Conservation (phyloP, 2,797 vertebrate species). For the Bradypodion ventrale region DNA sequence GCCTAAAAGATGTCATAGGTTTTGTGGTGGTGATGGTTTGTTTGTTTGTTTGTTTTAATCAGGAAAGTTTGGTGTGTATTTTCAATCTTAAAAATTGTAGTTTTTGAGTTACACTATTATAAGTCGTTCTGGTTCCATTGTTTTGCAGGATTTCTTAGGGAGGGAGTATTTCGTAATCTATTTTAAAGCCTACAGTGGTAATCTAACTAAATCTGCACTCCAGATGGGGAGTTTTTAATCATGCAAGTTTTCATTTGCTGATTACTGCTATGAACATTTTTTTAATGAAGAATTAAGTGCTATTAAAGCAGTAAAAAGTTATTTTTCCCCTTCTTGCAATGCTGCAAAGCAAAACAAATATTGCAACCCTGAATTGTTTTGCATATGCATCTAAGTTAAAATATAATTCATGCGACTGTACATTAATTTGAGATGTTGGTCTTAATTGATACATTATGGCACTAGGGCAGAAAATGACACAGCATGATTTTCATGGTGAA, state of each 20-base stretch:
- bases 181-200: conserved; percentile 41
- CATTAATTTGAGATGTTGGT: neutral
- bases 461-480: neutral
- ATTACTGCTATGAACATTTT: conserved; percentile 44
- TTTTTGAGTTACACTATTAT: conserved; percentile 24
- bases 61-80: conserved; percentile 33
- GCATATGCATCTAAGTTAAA: neutral
- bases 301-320: conserved; percentile 8
- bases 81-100: conserved; percentile 6
- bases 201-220: conserved; percentile 33
- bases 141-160: neutral
- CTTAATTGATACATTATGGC: neutral
- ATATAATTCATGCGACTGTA: neutral
- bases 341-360: conserved; percentile 23
- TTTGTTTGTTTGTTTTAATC: neutral
- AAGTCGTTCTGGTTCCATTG: conserved; percentile 35
- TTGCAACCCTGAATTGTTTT: conserved; percentile 1
- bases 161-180: neutral
- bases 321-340: neutral
- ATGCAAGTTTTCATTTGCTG: conserved; percentile 34
- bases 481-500: neutral
- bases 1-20: conserved; percentile 39
- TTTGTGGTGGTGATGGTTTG: neutral
- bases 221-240: conserved; percentile 45
- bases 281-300: conserved; percentile 24